Evolutionary conservation across 2,888 invertebrate species (phyloP), one percentile per base, ranked within the genome.

Genomic region (Tetanocera ferruginea): DNA sequence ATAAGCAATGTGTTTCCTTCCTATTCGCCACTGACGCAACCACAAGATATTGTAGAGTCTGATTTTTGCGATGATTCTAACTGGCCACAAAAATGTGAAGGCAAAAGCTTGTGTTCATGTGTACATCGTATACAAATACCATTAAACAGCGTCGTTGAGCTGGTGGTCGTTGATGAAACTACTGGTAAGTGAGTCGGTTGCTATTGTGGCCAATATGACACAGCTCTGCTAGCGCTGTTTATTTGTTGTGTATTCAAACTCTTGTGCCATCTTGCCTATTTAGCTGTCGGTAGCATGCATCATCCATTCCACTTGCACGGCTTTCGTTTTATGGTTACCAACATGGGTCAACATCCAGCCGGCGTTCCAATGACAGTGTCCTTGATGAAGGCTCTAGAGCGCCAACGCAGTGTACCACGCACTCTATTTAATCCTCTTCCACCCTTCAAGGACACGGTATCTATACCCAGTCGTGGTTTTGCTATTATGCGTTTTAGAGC

Each of bases 1-100:
- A 92, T 94, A 25, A 93, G 95, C 9, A 94, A 96, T 87, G 92
- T 92, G 49, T 94, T 93, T 85, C 96, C 96, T 0, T 92, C 94
- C 1, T 94, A 94, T 0, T 95, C 96, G 0, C 90, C 95, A 57
- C 90, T 96, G 79, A 95, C 95, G 2, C 96, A 96, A 86, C 83
- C 82, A 11, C 79, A 80, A 51, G 81, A 85, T 79, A 84, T 88
- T 76, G 84, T 86, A 76, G 86, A 87, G 76, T 82, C 82, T 28
- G 74, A 85, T 70, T 89, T 85, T 81, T 86, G 89, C 71, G 84
- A 85, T 81, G 83, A 80, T 64, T 23, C 57, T 2, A 76, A 82
- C 17, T 76, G 80, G 75, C 85, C 86, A n/a, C 28, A 79, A 8
- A 34, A 76, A 14, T 86, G 86, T 75, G 31, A 31, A 0, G 80